phyloP scores from a whole-genome alignment of 2,797 vertebrate species.

The Galaxias olidus region DNA sequence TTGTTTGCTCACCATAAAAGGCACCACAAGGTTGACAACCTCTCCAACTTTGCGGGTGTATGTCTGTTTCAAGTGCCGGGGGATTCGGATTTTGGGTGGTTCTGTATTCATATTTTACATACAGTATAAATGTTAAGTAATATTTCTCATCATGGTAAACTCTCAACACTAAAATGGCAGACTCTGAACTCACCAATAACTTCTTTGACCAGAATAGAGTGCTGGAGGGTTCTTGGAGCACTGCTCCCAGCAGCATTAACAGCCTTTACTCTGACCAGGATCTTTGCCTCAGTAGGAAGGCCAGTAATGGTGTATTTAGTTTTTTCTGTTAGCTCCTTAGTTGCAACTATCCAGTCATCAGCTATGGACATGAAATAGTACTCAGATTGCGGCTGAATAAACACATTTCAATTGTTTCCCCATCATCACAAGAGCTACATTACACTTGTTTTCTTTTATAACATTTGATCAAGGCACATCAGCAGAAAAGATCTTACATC shows the following conservation, averaged over 20 bases:
- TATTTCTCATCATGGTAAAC: too few species aligned
- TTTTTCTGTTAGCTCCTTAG: constrained; percentile 89
- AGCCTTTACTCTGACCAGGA: constrained; percentile 91
- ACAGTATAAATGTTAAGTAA: too few species aligned
- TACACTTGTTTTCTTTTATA: too few species aligned
- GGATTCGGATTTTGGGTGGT: constrained; percentile 95
- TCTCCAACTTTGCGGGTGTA: constrained; percentile 93
- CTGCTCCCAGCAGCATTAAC: constrained; percentile 92
- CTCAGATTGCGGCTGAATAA: too few species aligned
- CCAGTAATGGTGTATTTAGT: constrained; percentile 89
- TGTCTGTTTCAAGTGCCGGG: constrained; percentile 94
- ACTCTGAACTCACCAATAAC: constrained; percentile 84
- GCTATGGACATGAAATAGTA: too few species aligned
- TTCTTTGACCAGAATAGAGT: constrained; percentile 92
- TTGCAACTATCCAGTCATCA: constrained; percentile 86
- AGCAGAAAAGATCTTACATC: constrained; percentile 92
- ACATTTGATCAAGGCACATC: too few species aligned
- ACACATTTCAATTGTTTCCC: too few species aligned
- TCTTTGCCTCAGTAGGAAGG: constrained; percentile 82
- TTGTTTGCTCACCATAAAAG: constrained; percentile 85
- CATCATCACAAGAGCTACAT: too few species aligned
- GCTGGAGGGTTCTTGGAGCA: constrained; percentile 83
- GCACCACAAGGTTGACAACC: constrained; percentile 94
- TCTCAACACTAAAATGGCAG: neutral
- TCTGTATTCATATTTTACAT: too few species aligned